Percentiles rank a stretch among this genome's conserved stretches.
Conservation (phyloP, 2,888 invertebrate species). For the Trichogramma dendrolimi region DNA sequence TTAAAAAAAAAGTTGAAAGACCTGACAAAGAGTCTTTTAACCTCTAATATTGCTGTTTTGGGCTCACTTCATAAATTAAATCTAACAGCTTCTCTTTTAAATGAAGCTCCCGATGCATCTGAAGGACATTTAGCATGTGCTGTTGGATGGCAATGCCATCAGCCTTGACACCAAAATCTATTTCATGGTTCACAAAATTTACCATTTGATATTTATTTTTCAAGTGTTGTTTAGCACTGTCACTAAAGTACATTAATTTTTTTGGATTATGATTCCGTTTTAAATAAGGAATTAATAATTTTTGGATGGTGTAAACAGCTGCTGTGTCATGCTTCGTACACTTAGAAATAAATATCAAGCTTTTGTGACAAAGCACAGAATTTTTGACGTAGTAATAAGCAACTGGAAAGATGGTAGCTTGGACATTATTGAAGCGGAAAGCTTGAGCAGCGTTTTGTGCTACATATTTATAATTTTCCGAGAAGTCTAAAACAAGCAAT, state of each 20-base stretch:
- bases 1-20: too few species aligned
- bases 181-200: neutral
- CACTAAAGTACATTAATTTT: neutral
- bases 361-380: neutral
- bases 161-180: neutral
- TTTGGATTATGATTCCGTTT: neutral
- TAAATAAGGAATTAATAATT: too few species aligned
- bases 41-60: too few species aligned
- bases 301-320: too few species aligned
- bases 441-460: too few species aligned
- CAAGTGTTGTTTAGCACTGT: neutral
- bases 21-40: too few species aligned
- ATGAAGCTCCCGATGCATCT: neutral
- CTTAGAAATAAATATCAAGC: neutral
- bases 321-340: neutral
- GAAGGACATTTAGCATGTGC: neutral
- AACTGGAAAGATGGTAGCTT: fast-evolving
- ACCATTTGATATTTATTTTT: neutral
- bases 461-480: too few species aligned
- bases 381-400: neutral
- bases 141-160: neutral
- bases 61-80: too few species aligned
- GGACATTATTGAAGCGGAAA: too few species aligned
- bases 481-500: neutral
- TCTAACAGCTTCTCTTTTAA: too few species aligned